Evolutionary conservation across 2,797 vertebrate species (phyloP).

Genomic region (Gymnoscopelus microlampas): DNA sequence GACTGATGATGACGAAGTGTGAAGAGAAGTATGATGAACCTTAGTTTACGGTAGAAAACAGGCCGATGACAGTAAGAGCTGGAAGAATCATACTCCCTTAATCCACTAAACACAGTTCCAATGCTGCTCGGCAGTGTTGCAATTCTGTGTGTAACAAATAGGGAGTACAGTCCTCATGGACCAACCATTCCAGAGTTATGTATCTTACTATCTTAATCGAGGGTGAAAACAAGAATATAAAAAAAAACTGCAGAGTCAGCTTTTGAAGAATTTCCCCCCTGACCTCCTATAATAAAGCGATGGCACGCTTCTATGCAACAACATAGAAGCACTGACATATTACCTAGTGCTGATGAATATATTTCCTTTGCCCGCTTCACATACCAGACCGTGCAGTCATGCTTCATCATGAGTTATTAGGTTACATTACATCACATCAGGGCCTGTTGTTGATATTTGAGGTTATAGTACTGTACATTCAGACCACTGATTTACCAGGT

Average conservation of each 20-base stretch:
- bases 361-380: slow-evolving; percentile 22
- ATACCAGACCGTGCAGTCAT: slow-evolving; percentile 41
- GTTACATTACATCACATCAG: slow-evolving; percentile 22
- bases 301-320: slow-evolving; percentile 1
- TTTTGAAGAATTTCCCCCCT: slow-evolving; percentile 17
- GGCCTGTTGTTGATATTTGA: not conserved
- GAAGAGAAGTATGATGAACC: slow-evolving; percentile 15
- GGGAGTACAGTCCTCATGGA: not conserved
- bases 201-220: slow-evolving; percentile 18
- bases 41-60: not conserved
- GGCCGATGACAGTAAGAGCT: not conserved
- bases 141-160: not conserved
- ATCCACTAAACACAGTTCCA: not conserved
- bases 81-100: not conserved
- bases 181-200: not conserved
- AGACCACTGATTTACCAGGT: no score
- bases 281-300: slow-evolving; percentile 26
- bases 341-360: not conserved
- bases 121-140: not conserved
- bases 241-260: slow-evolving; percentile 12
- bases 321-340: slow-evolving; percentile 9
- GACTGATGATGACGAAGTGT: slow-evolving; percentile 23
- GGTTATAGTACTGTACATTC: not conserved
- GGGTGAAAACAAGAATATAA: not conserved
- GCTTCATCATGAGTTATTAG: slow-evolving; percentile 5